Percentiles rank a stretch among this genome's conserved stretches.
phyloP scores from a whole-genome alignment of 2,113 vertebrate genomes.

The Tenebrosternarchus preto region DNA sequence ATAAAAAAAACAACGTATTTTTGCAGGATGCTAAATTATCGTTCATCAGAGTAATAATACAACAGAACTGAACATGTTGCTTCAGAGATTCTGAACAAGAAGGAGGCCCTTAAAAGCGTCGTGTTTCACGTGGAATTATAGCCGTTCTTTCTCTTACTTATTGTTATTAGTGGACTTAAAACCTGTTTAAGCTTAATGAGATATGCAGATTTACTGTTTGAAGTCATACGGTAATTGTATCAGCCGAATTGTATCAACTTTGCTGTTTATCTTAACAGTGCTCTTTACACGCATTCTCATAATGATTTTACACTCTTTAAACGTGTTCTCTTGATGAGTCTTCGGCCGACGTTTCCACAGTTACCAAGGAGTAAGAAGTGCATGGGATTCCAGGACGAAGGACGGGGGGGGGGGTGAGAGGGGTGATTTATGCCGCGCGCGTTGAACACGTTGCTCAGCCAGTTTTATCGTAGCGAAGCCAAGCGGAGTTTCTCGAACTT shows the following conservation, averaged over 20 bases:
- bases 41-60: no score
- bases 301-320: slow-evolving; percentile 14
- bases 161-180: slow-evolving; percentile 48
- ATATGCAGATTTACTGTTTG: slow-evolving; percentile 54
- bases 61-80: no score
- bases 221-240: slow-evolving; percentile 42
- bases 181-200: slow-evolving; percentile 43
- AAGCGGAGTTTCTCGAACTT: slow-evolving; percentile 30
- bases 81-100: slow-evolving; percentile 19
- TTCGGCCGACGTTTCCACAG: slow-evolving; percentile 22
- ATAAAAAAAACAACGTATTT: slow-evolving; percentile 5
- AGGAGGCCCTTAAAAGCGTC: not conserved
- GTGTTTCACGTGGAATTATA: slow-evolving; percentile 32
- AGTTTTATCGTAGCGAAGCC: slow-evolving; percentile 37
- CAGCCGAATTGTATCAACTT: slow-evolving; percentile 38
- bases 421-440: slow-evolving; percentile 27
- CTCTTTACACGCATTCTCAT: no score
- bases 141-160: slow-evolving; percentile 26
- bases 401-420: slow-evolving; percentile 2
- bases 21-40: no score
- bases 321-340: slow-evolving; percentile 32
- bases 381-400: slow-evolving; percentile 20
- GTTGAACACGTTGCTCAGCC: slow-evolving; percentile 2
- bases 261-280: slow-evolving; percentile 30
- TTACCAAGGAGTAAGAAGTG: slow-evolving; percentile 47